Base-by-base conservation (phyloP, 2,888 invertebrate species). In the Microdon myrmicae region DNA sequence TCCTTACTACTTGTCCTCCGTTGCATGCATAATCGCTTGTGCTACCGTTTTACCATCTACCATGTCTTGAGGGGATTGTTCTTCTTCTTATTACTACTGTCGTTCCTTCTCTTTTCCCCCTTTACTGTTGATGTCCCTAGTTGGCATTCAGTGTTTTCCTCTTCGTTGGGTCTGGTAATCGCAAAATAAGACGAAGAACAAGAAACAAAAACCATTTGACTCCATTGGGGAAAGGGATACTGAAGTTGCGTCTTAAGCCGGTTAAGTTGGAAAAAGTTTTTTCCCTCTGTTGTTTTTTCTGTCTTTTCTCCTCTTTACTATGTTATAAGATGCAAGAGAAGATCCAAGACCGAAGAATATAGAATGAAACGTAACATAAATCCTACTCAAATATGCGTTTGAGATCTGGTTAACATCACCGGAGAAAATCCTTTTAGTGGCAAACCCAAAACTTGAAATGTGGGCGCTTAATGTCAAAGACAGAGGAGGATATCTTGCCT, bases 11-110 rank as follows among this genome's bases (percentile, higher is more conserved):
- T 45, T 12, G 37, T 44, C 25, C 37, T 35, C 37, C 38, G 19
- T 37, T 64, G 64, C 43, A 58, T 64, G 43, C 51, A 64, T 64
- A 64, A 64, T 64, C 51, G 58, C 56, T 56, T 64, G 51, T 56
- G 56, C 58, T 64, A 51, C 64, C 56, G 58, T 58, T 56, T 61
- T 44, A 32, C 54, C 29, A 31, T n/a, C n/a, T n/a, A n/a, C 20
- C 48, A 31, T 37, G 45, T 41, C 28, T 43, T 48, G 20, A 22
- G 26, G 54, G 44, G 43, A 32, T n/a, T 10, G 8, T 22, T 19
- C 20, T 16, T 17, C 20, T 31, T 14, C 23, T 7, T 5, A 7
- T 14, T n/a, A 13, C 26, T 34, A 19, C 6, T 17, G 22, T 25
- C 17, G 28, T 19, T 23, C 19, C 12, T 12, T 16, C 12, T 28